Base-by-base conservation (phyloP, 92 coral and sea anemone species). In the Palythoa grandis region DNA sequence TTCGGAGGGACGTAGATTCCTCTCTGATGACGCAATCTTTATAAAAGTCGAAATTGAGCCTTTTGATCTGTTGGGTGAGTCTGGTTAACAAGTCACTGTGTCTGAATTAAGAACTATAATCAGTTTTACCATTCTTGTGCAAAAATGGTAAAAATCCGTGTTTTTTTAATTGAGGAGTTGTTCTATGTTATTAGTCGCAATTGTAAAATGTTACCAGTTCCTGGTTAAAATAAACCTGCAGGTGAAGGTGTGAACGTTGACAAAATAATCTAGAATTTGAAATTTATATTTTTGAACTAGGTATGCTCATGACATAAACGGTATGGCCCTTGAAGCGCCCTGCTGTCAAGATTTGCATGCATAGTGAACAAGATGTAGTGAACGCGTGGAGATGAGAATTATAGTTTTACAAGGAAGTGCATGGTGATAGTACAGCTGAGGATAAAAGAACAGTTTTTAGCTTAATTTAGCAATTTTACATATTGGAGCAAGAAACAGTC, bases 51-150 rank as follows among this genome's bases (percentile, higher is more conserved):
- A 61, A 79, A 66, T 79, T 20, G 84, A 79, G 58, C 84, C 84
- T 39, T 79, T 79, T 66, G 84, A 79, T 16, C 40, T 79, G 73
- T 63, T 79, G 84, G 84, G 73, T 77, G 82, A 77, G 82, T 76
- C 56, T 54, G 15, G 16, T 8, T 57, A 25, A 25, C 53, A 63
- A 76, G 65, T 29, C 79, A 74, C 71, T 67, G 71, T 67, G 71
- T 12, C 71, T 67, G 29, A 23, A 67, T 9, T 19, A 11, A 9
- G 11, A 11, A 23, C 15, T 25, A 2, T 12, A 70, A 70, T 12
- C 0, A 70, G 43, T 3, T 8, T 67, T 67, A 2, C 70, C 70
- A 17, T 7, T 63, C 22, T 0, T 24, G 2, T 24, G 9, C 24
- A 4, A 68, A 68, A 1, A 11, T 25, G 16, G 15, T 23, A 23